Evolutionary conservation across 1,140 invertebrate species (phyloP).

Genomic region (Chymomyza costata): DNA sequence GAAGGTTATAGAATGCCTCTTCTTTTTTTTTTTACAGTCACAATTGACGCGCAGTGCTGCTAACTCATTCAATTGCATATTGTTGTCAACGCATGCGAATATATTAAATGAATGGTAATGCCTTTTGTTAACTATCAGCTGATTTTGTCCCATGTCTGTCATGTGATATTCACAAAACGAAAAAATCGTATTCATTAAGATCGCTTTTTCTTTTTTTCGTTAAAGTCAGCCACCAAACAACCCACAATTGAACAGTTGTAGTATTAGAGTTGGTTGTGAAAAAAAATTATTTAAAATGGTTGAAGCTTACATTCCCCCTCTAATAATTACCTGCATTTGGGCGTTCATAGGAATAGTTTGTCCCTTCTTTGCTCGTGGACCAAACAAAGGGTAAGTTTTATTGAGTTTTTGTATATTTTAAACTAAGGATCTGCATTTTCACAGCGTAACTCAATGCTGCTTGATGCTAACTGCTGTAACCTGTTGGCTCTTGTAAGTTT

Average conservation of each 20-base stretch:
- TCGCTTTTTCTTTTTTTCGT: slow-evolving; percentile 42
- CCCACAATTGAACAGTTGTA: slow-evolving; percentile 25
- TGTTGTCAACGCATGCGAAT: no score
- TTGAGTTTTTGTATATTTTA: slow-evolving; percentile 1
- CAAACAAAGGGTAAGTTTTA: slow-evolving; percentile 81
- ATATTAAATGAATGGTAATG: no score
- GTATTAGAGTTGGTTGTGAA: slow-evolving; percentile 38
- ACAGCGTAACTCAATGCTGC: slow-evolving; percentile 87
- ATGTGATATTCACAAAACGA: slow-evolving; percentile 65
- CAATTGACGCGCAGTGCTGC: no score
- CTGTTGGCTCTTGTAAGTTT: slow-evolving; percentile 87
- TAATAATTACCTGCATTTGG: slow-evolving; percentile 89
- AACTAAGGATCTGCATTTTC: slow-evolving; percentile 4
- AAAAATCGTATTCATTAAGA: slow-evolving; percentile 47
- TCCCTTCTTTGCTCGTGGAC: slow-evolving; percentile 91
- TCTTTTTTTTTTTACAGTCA: no score
- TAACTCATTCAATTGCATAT: no score
- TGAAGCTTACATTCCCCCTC: slow-evolving; percentile 82
- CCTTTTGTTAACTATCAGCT: neutral
- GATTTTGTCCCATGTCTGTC: slow-evolving; percentile 45
- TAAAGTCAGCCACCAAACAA: slow-evolving; percentile 14
- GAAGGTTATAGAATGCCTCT: no score
- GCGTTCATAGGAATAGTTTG: slow-evolving; percentile 87
- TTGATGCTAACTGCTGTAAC: slow-evolving; percentile 90
- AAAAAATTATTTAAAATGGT: slow-evolving; percentile 81